Base-by-base conservation (phyloP, 2,113 vertebrate genomes). In the Odontesthes bonariensis region DNA sequence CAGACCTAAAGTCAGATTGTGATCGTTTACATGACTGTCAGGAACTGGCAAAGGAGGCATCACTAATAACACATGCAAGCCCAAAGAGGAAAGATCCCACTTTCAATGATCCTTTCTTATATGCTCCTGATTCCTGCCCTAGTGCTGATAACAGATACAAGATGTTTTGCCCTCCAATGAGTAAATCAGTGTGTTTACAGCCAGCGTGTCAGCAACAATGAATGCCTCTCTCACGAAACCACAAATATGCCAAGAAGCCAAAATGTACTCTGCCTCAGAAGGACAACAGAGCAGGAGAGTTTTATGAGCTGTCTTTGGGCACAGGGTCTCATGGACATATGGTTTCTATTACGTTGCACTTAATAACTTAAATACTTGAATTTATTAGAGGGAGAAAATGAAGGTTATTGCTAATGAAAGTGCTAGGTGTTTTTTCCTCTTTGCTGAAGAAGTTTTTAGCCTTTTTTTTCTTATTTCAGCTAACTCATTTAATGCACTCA, bases 241-340 rank as follows among this genome's bases (percentile, higher is more conserved):
- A 47, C 88, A 84, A 86, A 71, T 73, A 80, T 78, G 71, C 54
- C 59, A 68, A 73, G 53, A 81, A 81, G 47, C 54, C 52, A 16
- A 71, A n/a, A 78, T 52, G 55, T 40, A 1, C 31, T 58, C 52
- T 33, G 38, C 14, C 64, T 54, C 14, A 1, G 75, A 71, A 73
- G 64, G 69, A 40, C 77, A 75, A 46, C 73, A 44, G 73, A 73
- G 81, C 53, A 53, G 49, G 78, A 83, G 88, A 49, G 74, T 63
- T 92, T 92, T 85, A 92, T 69, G 83, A 77, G 87, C 83, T 85
- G 86, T 73, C 86, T 79, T 79, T 81, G 61, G 77, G 81, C 64
- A 47, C 17, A 54, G 61, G 69, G 54, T 74, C 74, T 62, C 59
- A 0, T 23, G 42, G 46, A 67, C 86, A 83, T 78, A 47, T 92